Conservation (phyloP, 35 echinoderm and acorn worm species). For the Apostichopus parvimensis region DNA sequence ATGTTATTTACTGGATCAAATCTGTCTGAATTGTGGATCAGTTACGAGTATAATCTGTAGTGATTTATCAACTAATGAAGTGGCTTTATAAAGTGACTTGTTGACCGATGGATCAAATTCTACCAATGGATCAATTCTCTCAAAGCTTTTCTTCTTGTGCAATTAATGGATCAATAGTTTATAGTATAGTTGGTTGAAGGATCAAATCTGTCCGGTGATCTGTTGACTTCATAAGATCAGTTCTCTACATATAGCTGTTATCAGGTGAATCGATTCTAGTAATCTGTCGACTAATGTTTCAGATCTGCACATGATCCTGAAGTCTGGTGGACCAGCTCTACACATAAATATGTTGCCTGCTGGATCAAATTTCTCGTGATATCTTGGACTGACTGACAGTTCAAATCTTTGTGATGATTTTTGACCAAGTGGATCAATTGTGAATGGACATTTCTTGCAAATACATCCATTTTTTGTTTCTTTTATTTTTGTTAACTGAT, state of each 20-base stretch:
- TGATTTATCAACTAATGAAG: no score
- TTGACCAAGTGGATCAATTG: no score
- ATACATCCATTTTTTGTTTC: no score
- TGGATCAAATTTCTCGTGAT: neutral
- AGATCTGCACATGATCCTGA: no score
- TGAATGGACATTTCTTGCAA: no score
- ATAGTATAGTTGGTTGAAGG: neutral
- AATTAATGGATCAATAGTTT: no score
- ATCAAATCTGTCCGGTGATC: neutral
- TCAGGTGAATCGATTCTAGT: neutral
- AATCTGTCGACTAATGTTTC: no score
- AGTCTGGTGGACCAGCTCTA: neutral
- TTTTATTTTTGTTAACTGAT: no score
- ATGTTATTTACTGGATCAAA: neutral
- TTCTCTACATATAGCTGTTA: neutral
- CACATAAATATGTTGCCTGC: neutral
- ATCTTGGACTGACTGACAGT: no score
- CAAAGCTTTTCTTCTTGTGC: no score
- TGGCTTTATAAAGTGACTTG: neutral
- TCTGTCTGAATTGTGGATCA: neutral
- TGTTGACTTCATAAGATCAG: neutral
- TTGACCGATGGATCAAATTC: neutral
- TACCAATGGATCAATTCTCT: no score
- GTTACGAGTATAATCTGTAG: neutral
- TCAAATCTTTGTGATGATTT: no score